Evolutionary conservation across 2,797 vertebrate genomes (phyloP).

Genomic region (Poecilia gillii): DNA sequence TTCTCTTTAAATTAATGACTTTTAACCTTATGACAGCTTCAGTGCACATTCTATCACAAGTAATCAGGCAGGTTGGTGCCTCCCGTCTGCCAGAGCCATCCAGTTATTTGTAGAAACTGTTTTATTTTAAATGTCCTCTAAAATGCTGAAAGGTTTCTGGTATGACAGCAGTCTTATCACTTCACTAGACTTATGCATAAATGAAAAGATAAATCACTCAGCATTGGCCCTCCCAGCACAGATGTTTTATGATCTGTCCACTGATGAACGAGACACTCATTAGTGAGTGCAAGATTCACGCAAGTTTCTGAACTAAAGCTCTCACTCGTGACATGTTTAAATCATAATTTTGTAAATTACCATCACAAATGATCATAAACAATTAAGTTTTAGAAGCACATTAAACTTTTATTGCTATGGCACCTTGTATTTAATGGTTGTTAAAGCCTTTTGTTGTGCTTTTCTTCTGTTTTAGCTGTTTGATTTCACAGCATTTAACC

Average conservation of each 20-base stretch:
- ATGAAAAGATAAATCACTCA: not conserved
- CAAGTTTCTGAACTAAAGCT: not conserved
- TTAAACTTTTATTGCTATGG: not conserved
- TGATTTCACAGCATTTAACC: not conserved
- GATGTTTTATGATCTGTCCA: not conserved
- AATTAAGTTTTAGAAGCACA: not conserved
- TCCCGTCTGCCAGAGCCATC: not conserved
- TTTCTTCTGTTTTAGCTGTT: not conserved
- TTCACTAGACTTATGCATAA: not conserved
- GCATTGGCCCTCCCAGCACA: not conserved
- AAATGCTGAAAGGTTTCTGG: not conserved
- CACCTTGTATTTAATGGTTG: not conserved
- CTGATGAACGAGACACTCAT: not conserved
- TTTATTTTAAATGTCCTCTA: not conserved
- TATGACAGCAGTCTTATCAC: not conserved
- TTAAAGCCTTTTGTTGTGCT: not conserved
- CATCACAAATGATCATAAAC: not conserved
- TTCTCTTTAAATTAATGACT: slow-evolving; percentile 50
- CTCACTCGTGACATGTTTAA: not conserved
- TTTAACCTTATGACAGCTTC: slow-evolving; percentile 25
- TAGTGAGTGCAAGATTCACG: not conserved
- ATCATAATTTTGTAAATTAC: not conserved
- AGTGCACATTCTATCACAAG: not conserved
- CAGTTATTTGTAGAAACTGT: not conserved
- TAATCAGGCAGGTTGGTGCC: not conserved